Evolutionary conservation across 2,888 invertebrate species (phyloP), one percentile per base, ranked within the genome.

Genomic region (Trichacis sp.): DNA sequence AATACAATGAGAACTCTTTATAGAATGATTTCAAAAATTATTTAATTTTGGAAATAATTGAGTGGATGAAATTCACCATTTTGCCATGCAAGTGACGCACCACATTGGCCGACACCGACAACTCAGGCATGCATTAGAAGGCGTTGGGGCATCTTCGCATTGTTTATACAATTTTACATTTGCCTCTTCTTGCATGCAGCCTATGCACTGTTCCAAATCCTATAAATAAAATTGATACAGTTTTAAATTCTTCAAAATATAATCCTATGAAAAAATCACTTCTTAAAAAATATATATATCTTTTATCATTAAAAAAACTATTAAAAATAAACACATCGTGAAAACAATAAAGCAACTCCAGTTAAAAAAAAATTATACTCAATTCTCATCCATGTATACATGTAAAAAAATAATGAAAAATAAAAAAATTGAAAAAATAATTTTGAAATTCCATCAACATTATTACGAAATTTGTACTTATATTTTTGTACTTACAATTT

Each of bases 71-170:
- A 73, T 75, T 74, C 68, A 87, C 95, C 95, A 95, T 76, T 91
- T 90, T 0, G 90, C 93, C 87, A 95, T 89, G 82, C 95, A 97
- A 70, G 92, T 89, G 17, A 89, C 85, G 85, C 96, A 97, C 96
- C 96, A 96, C 89, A 96, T 91, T 18, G 95, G 96, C 52, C 93
- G 90, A 81, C 93, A 94, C 77, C 89, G 90, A 77, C 93, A 93
- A 51, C 82, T 85, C 12, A 79, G 81, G 75, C 91, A 91, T 59
- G 78, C 83, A 15, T 77, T 67, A 2, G 72, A 36, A 8, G 15
- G 53, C 5, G 30, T 29, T n/a, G 81, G 71, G 52, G 85, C 84
- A 12, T 86, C 81, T 18, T 77, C 82, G 79, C 95, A 96, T 54
- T 88, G 88, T 74, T 91, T 92, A 70, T 88, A 88, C 54, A 94